Evolutionary conservation across 2,113 vertebrate genomes (phyloP).

Genomic region (Myocastor coypus): DNA sequence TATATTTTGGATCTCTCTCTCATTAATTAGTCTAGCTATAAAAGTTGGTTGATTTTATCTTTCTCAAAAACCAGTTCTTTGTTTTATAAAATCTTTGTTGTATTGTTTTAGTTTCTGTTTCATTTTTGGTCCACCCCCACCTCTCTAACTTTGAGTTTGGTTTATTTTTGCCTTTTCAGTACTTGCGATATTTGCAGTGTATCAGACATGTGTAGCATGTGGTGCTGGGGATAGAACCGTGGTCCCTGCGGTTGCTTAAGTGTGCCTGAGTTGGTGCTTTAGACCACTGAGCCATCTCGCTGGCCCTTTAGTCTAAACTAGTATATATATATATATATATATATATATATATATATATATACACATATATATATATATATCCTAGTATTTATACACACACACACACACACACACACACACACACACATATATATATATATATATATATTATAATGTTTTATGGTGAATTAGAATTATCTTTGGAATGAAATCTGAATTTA

Average conservation of each 20-base stretch:
- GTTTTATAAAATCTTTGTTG: not conserved
- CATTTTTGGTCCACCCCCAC: not conserved
- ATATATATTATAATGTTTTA: not conserved
- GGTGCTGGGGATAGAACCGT: too few relatives aligned
- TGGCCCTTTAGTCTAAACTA: too few relatives aligned
- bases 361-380: too few relatives aligned
- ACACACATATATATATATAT: too few relatives aligned
- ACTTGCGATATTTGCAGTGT: not conserved
- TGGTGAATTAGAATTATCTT: not conserved
- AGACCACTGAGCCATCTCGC: too few relatives aligned
- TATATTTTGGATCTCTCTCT: not conserved
- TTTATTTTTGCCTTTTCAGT: not conserved
- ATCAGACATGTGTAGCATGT: not conserved
- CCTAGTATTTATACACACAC: too few relatives aligned
- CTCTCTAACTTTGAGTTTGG: not conserved
- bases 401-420: too few relatives aligned
- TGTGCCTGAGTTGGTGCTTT: too few relatives aligned
- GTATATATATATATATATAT: too few relatives aligned
- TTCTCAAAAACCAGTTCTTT: not conserved
- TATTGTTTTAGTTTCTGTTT: not conserved
- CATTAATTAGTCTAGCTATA: not conserved
- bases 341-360: too few relatives aligned
- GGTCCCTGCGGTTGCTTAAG: too few relatives aligned
- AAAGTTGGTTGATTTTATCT: not conserved
- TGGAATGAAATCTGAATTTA: not conserved